Conservation (phyloP, 2,797 vertebrate species). For the Betta splendens region DNA sequence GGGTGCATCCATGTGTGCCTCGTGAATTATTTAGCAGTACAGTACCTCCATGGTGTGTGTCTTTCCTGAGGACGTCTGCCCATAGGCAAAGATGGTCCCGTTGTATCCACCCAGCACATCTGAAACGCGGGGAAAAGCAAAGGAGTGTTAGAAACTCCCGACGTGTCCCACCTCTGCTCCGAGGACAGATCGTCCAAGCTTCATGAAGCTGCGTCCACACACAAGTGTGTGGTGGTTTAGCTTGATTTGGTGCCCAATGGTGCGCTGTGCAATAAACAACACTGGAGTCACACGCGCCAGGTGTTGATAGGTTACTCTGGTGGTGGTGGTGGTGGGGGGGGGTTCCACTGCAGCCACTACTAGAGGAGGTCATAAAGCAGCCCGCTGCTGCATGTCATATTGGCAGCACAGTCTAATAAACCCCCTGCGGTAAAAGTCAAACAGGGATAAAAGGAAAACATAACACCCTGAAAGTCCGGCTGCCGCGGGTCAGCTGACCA, state of each 20-base stretch:
- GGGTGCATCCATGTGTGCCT: slow-evolving; percentile 8
- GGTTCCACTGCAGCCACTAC: slow-evolving; percentile 20
- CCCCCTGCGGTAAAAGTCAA: slow-evolving; percentile 40
- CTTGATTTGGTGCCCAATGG: slow-evolving; percentile 30
- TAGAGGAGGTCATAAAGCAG: slow-evolving; percentile 35
- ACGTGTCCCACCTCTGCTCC: slow-evolving; percentile 42
- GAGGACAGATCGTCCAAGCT: slow-evolving; percentile 25
- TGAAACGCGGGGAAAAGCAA: slow-evolving; percentile 58
- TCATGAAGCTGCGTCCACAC: slow-evolving; percentile 32
- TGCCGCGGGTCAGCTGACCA: slow-evolving; percentile 35
- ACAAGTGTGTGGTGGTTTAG: slow-evolving; percentile 37
- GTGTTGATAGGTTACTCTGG: slow-evolving; percentile 24
- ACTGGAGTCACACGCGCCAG: slow-evolving; percentile 6
- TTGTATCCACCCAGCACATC: slow-evolving; percentile 96
- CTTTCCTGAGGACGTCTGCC: slow-evolving; percentile 95
- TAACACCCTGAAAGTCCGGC: slow-evolving; percentile 16
- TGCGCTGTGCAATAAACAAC: slow-evolving; percentile 55
- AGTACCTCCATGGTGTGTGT: slow-evolving; percentile 97
- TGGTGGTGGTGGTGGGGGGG: too few species aligned
- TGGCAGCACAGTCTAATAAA: slow-evolving; percentile 55
- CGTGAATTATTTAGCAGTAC: slow-evolving; percentile 64
- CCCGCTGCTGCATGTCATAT: slow-evolving; percentile 29
- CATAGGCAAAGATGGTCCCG: slow-evolving; percentile 97
- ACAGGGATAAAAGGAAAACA: slow-evolving; percentile 41
- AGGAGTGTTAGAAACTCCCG: slow-evolving; percentile 24